These are phyloP conservation scores for Stenoptilia bipunctidactyla DNA, from an alignment of 2,888 invertebrate species.

Conservation along the genomic window DNA sequence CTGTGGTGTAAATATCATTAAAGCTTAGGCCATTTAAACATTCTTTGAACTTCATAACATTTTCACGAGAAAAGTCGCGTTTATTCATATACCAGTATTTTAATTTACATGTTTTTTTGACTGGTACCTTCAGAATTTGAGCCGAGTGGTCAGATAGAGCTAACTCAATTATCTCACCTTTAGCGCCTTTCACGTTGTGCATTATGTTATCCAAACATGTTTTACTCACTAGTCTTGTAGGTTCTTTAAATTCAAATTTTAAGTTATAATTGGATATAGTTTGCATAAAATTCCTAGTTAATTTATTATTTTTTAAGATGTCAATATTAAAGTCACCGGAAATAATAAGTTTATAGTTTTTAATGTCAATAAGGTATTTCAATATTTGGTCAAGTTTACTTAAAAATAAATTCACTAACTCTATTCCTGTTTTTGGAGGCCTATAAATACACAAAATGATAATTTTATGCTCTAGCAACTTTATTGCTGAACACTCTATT, in stretches of 20 bases:
- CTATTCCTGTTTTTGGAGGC: slow-evolving; percentile 3
- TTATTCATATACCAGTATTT: slow-evolving; percentile 5
- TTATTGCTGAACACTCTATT: slow-evolving; percentile 11
- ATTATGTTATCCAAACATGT: slow-evolving; percentile 10
- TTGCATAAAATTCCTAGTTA: neutral
- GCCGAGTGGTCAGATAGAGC: slow-evolving; percentile 12
- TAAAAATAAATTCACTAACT: slow-evolving; percentile 2
- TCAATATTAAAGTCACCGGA: slow-evolving; percentile 8
- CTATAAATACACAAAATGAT: slow-evolving; percentile 11
- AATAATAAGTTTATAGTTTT: slow-evolving; percentile 6
- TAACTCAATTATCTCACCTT: slow-evolving; percentile 6
- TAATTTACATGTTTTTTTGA: slow-evolving; percentile 8
- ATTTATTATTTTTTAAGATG: slow-evolving; percentile 3
- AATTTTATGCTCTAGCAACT: slow-evolving; percentile 6
- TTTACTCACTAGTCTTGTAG: slow-evolving; percentile 6
- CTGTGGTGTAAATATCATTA: slow-evolving; percentile 11
- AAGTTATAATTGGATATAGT: neutral
- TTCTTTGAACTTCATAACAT: slow-evolving; percentile 12
- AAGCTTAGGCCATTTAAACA: slow-evolving; percentile 10
- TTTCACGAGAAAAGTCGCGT: slow-evolving; percentile 11
- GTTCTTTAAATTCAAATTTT: slow-evolving; percentile 1
- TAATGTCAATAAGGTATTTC: slow-evolving; percentile 2
- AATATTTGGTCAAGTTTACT: slow-evolving; percentile 4
- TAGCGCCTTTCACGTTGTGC: slow-evolving; percentile 6
- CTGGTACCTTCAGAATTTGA: slow-evolving; percentile 9